Percentiles rank a stretch among this genome's conserved stretches.
These are phyloP conservation scores for Pocillopora grandis DNA, from an alignment of 92 coral and sea anemone species.

Conservation along the genomic window DNA sequence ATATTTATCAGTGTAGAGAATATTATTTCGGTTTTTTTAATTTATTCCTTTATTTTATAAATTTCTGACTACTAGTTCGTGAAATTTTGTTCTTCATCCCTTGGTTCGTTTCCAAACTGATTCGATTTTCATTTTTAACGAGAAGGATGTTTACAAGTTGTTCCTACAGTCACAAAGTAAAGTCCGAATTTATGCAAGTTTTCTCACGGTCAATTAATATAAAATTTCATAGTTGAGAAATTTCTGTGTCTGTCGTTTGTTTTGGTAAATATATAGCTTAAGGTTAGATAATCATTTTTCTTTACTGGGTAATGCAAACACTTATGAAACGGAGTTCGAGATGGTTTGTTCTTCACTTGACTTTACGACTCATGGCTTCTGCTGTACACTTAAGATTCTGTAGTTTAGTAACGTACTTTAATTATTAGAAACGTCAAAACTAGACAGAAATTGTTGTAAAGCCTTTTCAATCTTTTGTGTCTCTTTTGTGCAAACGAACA, in stretches of 20 bases:
- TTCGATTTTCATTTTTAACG: neutral
- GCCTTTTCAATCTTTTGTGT: conserved; percentile 13
- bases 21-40: neutral
- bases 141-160: neutral
- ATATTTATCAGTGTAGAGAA: neutral
- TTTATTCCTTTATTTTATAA: neutral
- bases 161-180: neutral
- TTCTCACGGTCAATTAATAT: neutral
- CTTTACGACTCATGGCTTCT: neutral
- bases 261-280: neutral
- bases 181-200: neutral
- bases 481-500: conserved; percentile 6
- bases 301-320: conserved; percentile 2
- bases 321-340: neutral
- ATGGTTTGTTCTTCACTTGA: conserved; percentile 4
- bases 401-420: neutral
- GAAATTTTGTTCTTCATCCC: neutral
- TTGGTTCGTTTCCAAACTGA: conserved; percentile 10
- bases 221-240: neutral
- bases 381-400: neutral
- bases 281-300: neutral
- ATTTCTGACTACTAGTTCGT: neutral
- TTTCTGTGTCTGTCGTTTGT: neutral
- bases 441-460: neutral
- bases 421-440: conserved; percentile 25